A percentile compares a stretch with the other conserved stretches of the same genome.
Evolutionary conservation across 1,140 invertebrate genomes (phyloP).

Genomic region (Leptinotarsa texana): DNA sequence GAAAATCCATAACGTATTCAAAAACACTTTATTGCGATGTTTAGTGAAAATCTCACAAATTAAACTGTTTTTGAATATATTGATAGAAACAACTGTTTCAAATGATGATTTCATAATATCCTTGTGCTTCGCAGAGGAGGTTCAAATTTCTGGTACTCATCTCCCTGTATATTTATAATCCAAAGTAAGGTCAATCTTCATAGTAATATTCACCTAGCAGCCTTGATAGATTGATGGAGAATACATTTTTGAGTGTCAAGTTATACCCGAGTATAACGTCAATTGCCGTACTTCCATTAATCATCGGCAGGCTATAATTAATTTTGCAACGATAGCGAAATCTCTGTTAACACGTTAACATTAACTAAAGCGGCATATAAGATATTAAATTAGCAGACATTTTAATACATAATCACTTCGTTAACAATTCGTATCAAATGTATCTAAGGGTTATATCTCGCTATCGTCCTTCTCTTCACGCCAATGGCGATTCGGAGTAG

Average conservation of each 20-base stretch:
- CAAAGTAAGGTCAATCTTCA: neutral
- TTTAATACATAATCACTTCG: slow-evolving; percentile 42
- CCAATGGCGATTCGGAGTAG: slow-evolving; percentile 39
- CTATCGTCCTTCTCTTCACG: slow-evolving; percentile 37
- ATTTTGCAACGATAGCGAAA: slow-evolving; percentile 29
- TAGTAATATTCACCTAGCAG: neutral
- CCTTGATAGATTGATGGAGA: neutral
- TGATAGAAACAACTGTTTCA: too few relatives aligned
- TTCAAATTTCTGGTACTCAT: too few relatives aligned
- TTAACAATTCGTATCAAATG: slow-evolving; percentile 42
- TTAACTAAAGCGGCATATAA: slow-evolving; percentile 15
- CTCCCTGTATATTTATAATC: too few relatives aligned
- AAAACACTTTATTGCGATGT: too few relatives aligned
- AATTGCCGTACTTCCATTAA: slow-evolving; percentile 18
- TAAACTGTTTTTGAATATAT: too few relatives aligned
- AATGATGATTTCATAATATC: too few relatives aligned
- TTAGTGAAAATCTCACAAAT: too few relatives aligned
- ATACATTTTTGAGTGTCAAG: neutral
- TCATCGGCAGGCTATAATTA: slow-evolving; percentile 25
- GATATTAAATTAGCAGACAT: slow-evolving; percentile 36
- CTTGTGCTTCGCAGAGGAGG: too few relatives aligned
- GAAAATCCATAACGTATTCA: too few relatives aligned
- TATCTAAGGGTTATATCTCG: slow-evolving; percentile 39
- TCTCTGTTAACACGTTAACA: slow-evolving; percentile 28
- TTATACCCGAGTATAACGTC: neutral